Conservation (phyloP, 2,797 vertebrate genomes). For the Trachops cirrhosus region DNA sequence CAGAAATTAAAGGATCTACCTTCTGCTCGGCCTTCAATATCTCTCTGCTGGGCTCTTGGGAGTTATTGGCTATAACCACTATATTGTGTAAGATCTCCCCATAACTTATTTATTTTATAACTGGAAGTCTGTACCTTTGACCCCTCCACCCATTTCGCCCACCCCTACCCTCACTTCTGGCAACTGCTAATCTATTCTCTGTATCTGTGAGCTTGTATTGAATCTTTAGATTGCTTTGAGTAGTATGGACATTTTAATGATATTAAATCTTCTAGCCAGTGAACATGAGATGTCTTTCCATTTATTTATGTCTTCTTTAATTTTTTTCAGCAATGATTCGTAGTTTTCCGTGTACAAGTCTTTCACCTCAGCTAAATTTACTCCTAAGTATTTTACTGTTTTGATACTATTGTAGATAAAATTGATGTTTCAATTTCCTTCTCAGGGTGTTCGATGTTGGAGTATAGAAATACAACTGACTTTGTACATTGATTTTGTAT, state of each 20-base stretch:
- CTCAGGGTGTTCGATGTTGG: not conserved
- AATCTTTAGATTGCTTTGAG: not conserved
- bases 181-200: not conserved
- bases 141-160: not conserved
- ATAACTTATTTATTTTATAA: not conserved
- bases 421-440: not conserved
- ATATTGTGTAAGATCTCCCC: not conserved
- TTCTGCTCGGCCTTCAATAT: no score
- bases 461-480: not conserved
- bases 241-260: not conserved
- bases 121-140: not conserved
- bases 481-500: not conserved
- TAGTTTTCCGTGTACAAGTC: not conserved
- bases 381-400: not conserved
- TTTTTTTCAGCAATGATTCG: not conserved
- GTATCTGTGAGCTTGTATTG: not conserved
- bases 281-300: not conserved
- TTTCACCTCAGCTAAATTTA: not conserved
- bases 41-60: not conserved
- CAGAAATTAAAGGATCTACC: not conserved
- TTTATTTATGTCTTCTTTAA: not conserved
- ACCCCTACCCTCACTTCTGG: not conserved
- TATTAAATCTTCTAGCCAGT: not conserved
- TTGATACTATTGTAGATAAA: not conserved
- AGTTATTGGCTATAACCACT: not conserved